phyloP scores from a whole-genome alignment of 2,113 vertebrate genomes.

The Perca fluviatilis region DNA sequence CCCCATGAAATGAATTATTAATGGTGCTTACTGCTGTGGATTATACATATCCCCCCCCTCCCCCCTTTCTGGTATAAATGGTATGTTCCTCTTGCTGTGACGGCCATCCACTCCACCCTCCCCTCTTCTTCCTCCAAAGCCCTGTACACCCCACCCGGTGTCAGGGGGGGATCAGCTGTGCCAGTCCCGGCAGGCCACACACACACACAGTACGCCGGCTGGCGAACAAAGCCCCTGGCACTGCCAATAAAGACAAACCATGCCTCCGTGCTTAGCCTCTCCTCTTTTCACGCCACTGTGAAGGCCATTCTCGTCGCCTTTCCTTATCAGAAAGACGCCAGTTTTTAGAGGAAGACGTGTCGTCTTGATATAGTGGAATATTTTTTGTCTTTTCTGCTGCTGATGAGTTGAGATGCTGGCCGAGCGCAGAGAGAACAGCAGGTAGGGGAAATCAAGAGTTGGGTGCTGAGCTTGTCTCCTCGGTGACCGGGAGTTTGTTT shows the following conservation, averaged over 20 bases:
- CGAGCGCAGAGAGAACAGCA: constrained; percentile 80
- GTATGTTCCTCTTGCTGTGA: constrained; percentile 57
- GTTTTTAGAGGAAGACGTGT: not conserved
- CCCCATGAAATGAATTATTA: constrained; percentile 32
- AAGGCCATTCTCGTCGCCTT: constrained; percentile 20
- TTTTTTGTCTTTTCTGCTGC: constrained; percentile 31
- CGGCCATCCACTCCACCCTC: constrained; percentile 42
- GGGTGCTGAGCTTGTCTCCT: constrained; percentile 72
- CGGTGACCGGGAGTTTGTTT: constrained; percentile 77
- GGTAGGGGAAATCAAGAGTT: constrained; percentile 75
- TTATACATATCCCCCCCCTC: not conserved
- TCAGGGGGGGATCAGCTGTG: constrained; percentile 84
- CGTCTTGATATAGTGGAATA: constrained; percentile 28
- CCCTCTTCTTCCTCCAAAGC: constrained; percentile 65
- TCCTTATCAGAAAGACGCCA: constrained; percentile 9
- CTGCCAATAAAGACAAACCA: constrained; percentile 69
- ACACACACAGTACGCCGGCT: constrained; percentile 44
- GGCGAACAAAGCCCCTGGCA: constrained; percentile 78
- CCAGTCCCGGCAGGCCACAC: constrained; percentile 83
- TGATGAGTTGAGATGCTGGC: constrained; percentile 81
- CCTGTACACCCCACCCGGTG: constrained; percentile 72
- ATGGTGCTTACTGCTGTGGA: constrained; percentile 20
- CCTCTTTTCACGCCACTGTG: constrained; percentile 35
- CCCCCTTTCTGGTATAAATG: constrained; percentile 37
- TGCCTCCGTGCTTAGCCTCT: constrained; percentile 58